These are phyloP conservation scores for Acromyrmex echinatior DNA, from an alignment of 1,140 invertebrate species.

Conservation along the genomic window DNA sequence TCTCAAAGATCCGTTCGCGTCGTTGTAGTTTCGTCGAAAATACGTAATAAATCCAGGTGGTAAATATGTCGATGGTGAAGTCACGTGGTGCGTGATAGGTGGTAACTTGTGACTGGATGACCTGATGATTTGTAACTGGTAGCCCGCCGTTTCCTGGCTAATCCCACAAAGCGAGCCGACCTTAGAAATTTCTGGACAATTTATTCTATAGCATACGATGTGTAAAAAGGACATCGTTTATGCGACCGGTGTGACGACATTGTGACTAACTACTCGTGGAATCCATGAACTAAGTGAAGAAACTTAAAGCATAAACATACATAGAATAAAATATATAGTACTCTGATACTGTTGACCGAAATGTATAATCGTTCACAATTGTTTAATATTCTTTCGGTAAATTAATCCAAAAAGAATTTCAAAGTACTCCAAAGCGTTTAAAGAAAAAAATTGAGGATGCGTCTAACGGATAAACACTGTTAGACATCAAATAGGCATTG, in stretches of 20 bases:
- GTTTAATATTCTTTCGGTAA: background rate
- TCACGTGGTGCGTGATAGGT: slow-evolving; percentile 71
- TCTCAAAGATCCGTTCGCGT: slow-evolving; percentile 25
- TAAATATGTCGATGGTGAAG: background rate
- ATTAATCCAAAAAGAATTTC: background rate
- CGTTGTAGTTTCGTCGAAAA: slow-evolving; percentile 32
- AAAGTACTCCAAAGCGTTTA: background rate
- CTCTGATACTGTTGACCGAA: background rate
- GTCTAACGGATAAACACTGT: no score
- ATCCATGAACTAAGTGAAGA: background rate
- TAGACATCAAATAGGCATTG: no score
- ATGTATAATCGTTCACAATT: no score
- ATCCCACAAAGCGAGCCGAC: slow-evolving; percentile 80
- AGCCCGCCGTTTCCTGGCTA: slow-evolving; percentile 76
- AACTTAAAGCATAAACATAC: background rate
- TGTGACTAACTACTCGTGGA: slow-evolving; percentile 37
- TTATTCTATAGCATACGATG: slow-evolving; percentile 77
- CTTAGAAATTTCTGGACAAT: slow-evolving; percentile 82
- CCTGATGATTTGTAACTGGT: slow-evolving; percentile 80
- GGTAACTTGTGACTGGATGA: slow-evolving; percentile 79
- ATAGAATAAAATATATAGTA: slow-evolving; percentile 9
- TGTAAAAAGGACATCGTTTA: slow-evolving; percentile 61
- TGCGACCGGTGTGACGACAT: slow-evolving; percentile 42
- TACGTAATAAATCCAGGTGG: slow-evolving; percentile 66
- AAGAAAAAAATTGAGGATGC: background rate